Evolutionary conservation across 2,797 vertebrate genomes (phyloP).

Genomic region (Myoxocephalus aenaeus): DNA sequence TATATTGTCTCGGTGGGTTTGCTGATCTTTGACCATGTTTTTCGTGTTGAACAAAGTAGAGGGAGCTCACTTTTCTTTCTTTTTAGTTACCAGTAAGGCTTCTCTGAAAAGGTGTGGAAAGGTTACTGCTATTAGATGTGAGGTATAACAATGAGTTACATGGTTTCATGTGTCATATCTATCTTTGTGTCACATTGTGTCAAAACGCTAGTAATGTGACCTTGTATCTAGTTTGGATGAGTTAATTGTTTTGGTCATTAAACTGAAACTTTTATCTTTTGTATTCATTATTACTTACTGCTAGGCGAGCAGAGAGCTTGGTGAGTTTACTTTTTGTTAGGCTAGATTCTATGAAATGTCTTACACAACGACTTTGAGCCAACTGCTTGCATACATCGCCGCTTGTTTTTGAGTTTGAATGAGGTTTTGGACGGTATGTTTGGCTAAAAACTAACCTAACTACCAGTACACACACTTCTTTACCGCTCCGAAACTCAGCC

Average conservation of each 20-base stretch:
- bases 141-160: slow-evolving; percentile 3
- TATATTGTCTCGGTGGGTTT: slow-evolving; percentile 36
- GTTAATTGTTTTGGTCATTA: not conserved
- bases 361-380: too few relatives aligned
- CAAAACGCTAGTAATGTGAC: not conserved
- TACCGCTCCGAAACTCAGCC: too few relatives aligned
- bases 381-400: too few relatives aligned
- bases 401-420: too few relatives aligned
- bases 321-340: not conserved
- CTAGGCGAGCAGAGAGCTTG: not conserved
- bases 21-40: slow-evolving; percentile 52
- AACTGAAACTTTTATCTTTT: not conserved
- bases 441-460: not conserved
- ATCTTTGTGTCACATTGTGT: not conserved
- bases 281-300: not conserved
- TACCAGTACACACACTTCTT: not conserved
- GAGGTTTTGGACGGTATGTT: too few relatives aligned
- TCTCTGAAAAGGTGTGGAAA: slow-evolving; percentile 27
- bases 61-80: not conserved
- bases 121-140: not conserved
- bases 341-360: too few relatives aligned
- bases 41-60: slow-evolving; percentile 33
- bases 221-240: not conserved
- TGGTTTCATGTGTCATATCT: slow-evolving; percentile 6
- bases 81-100: not conserved